Conservation (phyloP, 2,888 invertebrate genomes). For the Perizoma affinitatum region DNA sequence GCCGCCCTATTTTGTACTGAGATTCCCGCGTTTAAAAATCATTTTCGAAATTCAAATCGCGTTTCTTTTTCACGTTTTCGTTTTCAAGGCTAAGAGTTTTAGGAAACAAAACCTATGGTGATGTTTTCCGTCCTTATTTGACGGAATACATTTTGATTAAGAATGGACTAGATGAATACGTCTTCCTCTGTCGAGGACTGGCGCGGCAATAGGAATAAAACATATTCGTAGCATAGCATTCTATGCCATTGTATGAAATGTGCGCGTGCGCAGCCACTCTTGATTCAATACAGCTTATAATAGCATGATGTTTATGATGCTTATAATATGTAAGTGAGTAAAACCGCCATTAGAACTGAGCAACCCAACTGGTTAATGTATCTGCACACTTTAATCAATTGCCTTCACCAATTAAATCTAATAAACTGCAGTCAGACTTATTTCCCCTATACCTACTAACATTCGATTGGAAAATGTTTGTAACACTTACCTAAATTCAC, state of each 20-base stretch:
- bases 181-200: constrained; percentile 23
- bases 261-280: constrained; percentile 30
- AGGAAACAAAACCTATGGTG: no score
- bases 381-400: no score
- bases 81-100: neutral
- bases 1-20: neutral
- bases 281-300: constrained; percentile 28
- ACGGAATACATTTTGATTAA: constrained; percentile 7
- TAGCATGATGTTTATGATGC: constrained; percentile 22
- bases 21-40: neutral
- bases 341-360: neutral
- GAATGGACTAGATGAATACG: constrained; percentile 5
- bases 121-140: neutral
- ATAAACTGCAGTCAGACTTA: no score
- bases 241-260: constrained; percentile 13
- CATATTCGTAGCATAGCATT: constrained; percentile 14
- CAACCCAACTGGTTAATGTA: neutral
- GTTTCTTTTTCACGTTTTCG: neutral
- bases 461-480: no score
- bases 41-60: constrained; percentile 6
- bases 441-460: no score
- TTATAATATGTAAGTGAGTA: constrained; percentile 5
- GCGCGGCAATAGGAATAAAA: constrained; percentile 24
- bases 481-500: no score
- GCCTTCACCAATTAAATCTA: no score